Percentiles rank a stretch among this genome's conserved stretches.
phyloP scores from a whole-genome alignment of 2,888 invertebrate genomes.

The Danaus chrysippus region DNA sequence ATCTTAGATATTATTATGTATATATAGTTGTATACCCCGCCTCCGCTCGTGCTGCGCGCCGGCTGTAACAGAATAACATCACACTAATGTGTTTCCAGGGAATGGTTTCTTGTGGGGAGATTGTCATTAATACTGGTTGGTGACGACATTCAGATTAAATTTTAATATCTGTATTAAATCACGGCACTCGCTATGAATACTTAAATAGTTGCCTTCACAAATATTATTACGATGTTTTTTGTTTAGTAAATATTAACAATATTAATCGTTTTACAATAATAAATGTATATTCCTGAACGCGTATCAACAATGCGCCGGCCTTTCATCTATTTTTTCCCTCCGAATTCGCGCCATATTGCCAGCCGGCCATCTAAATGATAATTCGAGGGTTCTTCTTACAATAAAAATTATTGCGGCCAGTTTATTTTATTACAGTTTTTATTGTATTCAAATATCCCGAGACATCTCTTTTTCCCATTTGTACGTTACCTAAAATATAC shows the following conservation, averaged over 20 bases:
- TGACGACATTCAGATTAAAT: constrained; percentile 67
- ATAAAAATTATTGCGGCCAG: constrained; percentile 77
- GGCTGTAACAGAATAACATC: constrained; percentile 27
- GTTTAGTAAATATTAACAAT: neutral
- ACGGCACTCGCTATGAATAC: constrained; percentile 55
- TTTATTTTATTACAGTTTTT: constrained; percentile 77
- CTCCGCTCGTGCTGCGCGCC: constrained; percentile 30
- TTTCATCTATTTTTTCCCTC: constrained; percentile 56
- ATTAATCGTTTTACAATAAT: no score
- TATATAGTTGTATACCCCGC: constrained; percentile 22
- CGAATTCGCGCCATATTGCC: constrained; percentile 71
- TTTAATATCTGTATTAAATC: constrained; percentile 71
- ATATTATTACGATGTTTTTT: constrained; percentile 25
- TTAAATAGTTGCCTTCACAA: constrained; percentile 35
- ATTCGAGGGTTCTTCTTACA: constrained; percentile 72
- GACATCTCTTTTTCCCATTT: constrained; percentile 30
- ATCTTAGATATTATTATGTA: no score
- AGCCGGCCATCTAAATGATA: constrained; percentile 76
- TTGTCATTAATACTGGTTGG: constrained; percentile 70
- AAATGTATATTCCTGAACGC: constrained; percentile 46
- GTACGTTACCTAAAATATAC: constrained; percentile 30
- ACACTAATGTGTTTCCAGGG: constrained; percentile 70
- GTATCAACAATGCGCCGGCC: constrained; percentile 59
- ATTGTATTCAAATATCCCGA: constrained; percentile 68
- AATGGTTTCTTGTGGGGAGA: constrained; percentile 68